phyloP scores from a whole-genome alignment of 2,888 invertebrate genomes.

The Philopedon plagiatum region DNA sequence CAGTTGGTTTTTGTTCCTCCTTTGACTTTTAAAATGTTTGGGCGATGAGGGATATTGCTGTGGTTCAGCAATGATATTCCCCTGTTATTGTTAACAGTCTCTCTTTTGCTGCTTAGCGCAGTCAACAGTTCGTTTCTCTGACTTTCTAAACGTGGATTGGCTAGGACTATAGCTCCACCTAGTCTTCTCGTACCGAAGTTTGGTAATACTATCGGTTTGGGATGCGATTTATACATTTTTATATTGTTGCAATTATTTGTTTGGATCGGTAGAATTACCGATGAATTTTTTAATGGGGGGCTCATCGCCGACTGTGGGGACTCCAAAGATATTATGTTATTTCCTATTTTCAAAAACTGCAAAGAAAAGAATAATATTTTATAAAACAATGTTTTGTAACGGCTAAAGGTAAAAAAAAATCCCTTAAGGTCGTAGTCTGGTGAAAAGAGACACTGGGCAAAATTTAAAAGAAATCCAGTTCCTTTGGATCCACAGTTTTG shows the following conservation, averaged over 20 bases:
- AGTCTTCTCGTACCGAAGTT: constrained; percentile 74
- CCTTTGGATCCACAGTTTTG: too few species aligned
- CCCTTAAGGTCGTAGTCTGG: too few species aligned
- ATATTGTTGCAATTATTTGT: constrained; percentile 57
- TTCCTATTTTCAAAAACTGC: constrained; percentile 62
- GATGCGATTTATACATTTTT: constrained; percentile 71
- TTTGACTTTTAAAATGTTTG: constrained; percentile 62
- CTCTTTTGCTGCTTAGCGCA: constrained; percentile 60
- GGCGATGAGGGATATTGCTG: constrained; percentile 56
- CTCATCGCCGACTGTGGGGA: constrained; percentile 60
- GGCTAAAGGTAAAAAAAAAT: too few species aligned
- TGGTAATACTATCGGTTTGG: constrained; percentile 75
- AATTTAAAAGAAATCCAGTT: too few species aligned
- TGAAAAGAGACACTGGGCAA: too few species aligned
- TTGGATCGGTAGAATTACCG: constrained; percentile 62
- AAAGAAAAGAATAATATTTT: constrained; percentile 48
- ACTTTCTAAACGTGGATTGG: constrained; percentile 65
- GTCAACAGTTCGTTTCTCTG: constrained; percentile 65
- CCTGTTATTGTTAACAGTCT: constrained; percentile 57
- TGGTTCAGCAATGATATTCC: constrained; percentile 56
- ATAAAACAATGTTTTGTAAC: neutral
- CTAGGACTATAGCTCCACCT: constrained; percentile 72
- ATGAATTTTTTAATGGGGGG: constrained; percentile 58
- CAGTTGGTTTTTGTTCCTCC: constrained; percentile 59
- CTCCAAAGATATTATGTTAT: constrained; percentile 60